phyloP scores from a whole-genome alignment of 2,113 vertebrate species.

The Illadopsis cleaveri region DNA sequence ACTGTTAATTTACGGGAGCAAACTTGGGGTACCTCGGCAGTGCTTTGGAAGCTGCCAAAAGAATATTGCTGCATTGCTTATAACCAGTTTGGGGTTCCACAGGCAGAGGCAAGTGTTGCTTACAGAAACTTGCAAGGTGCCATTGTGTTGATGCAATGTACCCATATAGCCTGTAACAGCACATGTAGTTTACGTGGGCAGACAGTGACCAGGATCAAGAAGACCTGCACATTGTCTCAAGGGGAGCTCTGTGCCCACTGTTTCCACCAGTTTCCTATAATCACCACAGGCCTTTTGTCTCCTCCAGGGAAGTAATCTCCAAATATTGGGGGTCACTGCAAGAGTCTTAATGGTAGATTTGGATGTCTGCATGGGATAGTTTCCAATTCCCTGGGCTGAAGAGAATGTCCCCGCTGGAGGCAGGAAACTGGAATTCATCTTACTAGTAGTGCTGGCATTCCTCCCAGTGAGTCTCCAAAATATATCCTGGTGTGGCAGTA shows the following conservation, averaged over 20 bases:
- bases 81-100: background rate
- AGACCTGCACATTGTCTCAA: background rate
- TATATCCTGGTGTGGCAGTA: background rate
- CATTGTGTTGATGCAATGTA: background rate
- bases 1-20: background rate
- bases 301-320: background rate
- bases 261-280: background rate
- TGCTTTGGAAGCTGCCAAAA: background rate
- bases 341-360: background rate
- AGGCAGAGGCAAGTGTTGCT: background rate
- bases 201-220: background rate
- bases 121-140: background rate
- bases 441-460: background rate
- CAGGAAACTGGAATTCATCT: background rate
- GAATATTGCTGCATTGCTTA: background rate
- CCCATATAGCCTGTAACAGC: accelerated
- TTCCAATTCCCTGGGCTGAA: background rate
- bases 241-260: background rate
- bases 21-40: too few relatives aligned
- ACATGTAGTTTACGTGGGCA: background rate
- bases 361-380: background rate
- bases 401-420: background rate
- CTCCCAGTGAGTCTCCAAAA: background rate
- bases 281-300: background rate
- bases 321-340: background rate